Evolutionary conservation across 2,113 vertebrate species (phyloP).

Genomic region (Chaetops frenatus): DNA sequence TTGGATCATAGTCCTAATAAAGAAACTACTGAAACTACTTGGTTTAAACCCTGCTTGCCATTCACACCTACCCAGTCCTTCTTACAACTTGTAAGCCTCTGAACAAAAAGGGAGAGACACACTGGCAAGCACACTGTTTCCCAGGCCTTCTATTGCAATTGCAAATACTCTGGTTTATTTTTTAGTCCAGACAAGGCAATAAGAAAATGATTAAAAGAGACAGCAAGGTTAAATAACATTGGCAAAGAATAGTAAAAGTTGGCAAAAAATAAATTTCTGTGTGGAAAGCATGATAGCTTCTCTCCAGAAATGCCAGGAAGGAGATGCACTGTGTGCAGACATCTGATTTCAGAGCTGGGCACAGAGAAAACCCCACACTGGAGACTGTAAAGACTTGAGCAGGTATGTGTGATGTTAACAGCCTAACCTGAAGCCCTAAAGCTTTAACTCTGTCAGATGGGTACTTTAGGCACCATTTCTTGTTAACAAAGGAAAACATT

Average conservation of each 20-base stretch:
- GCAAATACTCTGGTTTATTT: not conserved
- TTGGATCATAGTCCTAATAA: not conserved
- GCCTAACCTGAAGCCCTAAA: not conserved
- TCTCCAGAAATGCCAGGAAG: not conserved
- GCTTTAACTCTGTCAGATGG: not conserved
- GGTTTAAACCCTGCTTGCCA: not conserved
- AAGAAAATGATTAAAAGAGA: not conserved
- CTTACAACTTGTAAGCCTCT: not conserved
- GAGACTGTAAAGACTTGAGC: not conserved
- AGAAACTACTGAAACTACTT: not conserved
- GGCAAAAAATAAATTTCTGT: not conserved
- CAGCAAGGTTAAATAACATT: not conserved
- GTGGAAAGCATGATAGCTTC: not conserved
- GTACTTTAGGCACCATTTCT: not conserved
- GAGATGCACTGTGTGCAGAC: not conserved
- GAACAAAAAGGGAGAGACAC: not conserved
- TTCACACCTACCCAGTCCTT: not conserved
- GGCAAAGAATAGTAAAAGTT: not conserved
- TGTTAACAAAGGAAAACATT: not conserved
- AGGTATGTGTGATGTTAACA: not conserved
- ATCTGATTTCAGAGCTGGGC: not conserved
- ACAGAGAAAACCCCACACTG: not conserved
- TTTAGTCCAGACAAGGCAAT: not conserved
- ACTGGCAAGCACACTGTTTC: not conserved
- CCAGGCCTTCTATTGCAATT: not conserved